These are phyloP conservation scores for Monomorium pharaonis DNA, from an alignment of 1,140 invertebrate genomes.

Conservation along the genomic window DNA sequence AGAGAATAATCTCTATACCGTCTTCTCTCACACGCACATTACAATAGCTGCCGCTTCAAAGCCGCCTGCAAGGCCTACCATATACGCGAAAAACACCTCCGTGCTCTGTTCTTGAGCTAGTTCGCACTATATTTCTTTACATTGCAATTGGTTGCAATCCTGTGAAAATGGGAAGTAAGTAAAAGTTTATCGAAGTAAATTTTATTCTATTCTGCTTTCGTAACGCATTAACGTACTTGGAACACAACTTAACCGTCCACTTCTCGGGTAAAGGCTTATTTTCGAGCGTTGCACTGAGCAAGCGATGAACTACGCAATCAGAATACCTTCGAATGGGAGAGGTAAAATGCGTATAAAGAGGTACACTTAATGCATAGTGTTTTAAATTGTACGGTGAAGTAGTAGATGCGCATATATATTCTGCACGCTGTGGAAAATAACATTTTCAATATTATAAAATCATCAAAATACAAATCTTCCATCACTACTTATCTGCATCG, in stretches of 20 bases:
- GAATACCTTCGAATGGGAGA: constrained; percentile 97
- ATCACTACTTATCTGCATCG: neutral
- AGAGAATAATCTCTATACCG: constrained; percentile 92
- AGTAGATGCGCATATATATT: constrained; percentile 86
- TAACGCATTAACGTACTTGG: constrained; percentile 64
- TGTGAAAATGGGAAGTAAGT: constrained; percentile 58
- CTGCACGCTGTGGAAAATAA: constrained; percentile 86
- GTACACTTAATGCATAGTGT: constrained; percentile 95
- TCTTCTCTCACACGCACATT: constrained; percentile 91
- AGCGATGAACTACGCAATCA: constrained; percentile 96
- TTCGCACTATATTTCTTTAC: constrained; percentile 93
- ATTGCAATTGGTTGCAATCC: constrained; percentile 92
- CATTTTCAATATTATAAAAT: constrained; percentile 31
- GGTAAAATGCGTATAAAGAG: constrained; percentile 98
- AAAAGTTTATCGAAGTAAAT: constrained; percentile 35
- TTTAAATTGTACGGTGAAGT: constrained; percentile 86
- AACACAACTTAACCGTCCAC: constrained; percentile 74
- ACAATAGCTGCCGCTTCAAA: constrained; percentile 91
- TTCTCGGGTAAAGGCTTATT: constrained; percentile 58
- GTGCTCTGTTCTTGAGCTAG: constrained; percentile 91
- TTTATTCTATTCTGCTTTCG: neutral
- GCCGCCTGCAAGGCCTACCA: constrained; percentile 89
- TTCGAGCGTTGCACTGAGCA: constrained; percentile 80
- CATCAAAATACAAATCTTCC: neutral
- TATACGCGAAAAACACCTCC: constrained; percentile 92